Base-by-base conservation (phyloP, 2,113 vertebrate genomes). In the Clarias batrachus region DNA sequence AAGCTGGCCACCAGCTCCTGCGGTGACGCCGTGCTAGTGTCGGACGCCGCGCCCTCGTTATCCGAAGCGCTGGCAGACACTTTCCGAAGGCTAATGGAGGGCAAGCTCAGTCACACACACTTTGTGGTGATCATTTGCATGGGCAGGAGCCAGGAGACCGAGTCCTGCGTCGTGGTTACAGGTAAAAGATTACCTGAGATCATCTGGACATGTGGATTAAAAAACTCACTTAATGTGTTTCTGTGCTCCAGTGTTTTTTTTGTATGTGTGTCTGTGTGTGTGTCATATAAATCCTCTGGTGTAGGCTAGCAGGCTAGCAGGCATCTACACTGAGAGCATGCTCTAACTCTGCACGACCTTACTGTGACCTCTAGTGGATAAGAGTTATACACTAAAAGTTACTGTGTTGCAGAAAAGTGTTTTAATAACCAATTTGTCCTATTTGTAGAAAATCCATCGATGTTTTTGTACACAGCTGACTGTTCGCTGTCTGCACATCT, bases 71-170 rank as follows among this genome's bases (percentile, higher is more conserved):
- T 99, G 30, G 94, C 96, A 0, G 96, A 98, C 91, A 97, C 97
- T 87, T 97, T 99, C 87, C 95, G 93, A 86, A 92, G 96, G 41
- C 94, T 99, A 48, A 82, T 96, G 33, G 96, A 98, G 84, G 96
- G 97, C 81, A 95, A 93, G 68, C 93, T 99, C 88, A 85, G 93
- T 70, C 96, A 97, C 92, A 98, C 97, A 80, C 97, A 95, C 94
- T 99, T 98, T 0, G 97, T 99, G 86, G 97, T 99, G 81, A 96
- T 99, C 90, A 97, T 99, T 87, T 96, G 97, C 65, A 95, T 96
- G 80, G 91, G 93, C 6, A 94, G 94, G 3, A 96, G 93, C 73
- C 90, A 96, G 48, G 94, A 97, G 91, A 96, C 97, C 0, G 96
- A 99, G 91, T 99, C 97, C 85, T 99, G 98, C 91, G 95, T 99